phyloP scores from a whole-genome alignment of 2,113 vertebrate species.

The Indri indri region DNA sequence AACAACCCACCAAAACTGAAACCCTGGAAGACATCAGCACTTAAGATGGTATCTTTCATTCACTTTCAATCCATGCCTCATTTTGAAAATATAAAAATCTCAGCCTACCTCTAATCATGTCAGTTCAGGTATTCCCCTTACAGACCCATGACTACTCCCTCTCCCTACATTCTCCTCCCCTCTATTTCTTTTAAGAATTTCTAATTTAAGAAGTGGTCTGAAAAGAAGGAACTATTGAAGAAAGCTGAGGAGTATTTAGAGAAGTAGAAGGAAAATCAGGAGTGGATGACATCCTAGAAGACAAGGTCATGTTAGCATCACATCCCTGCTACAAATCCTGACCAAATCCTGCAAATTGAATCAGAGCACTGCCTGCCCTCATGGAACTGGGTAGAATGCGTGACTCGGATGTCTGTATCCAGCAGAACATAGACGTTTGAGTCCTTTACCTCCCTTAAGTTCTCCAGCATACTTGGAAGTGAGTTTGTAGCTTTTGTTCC shows the following conservation, averaged over 20 bases:
- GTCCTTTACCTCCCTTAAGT: not conserved
- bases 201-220: not conserved
- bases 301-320: not conserved
- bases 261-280: not conserved
- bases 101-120: not conserved
- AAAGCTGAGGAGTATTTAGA: not conserved
- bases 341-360: not conserved
- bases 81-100: conserved; percentile 13
- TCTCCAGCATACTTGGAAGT: not conserved
- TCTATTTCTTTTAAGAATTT: not conserved
- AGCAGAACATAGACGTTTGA: not conserved
- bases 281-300: not conserved
- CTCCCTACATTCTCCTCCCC: not conserved
- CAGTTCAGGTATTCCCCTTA: not conserved
- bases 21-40: not conserved
- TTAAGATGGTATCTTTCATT: not conserved
- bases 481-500: not conserved
- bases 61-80: not conserved
- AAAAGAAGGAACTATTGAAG: not conserved
- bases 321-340: not conserved
- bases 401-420: not conserved
- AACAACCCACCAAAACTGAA: not conserved
- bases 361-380: not conserved
- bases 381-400: not conserved
- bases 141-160: not conserved